phyloP scores from a whole-genome alignment of 2,797 vertebrate genomes.

The Melanotaenia trifasciata region DNA sequence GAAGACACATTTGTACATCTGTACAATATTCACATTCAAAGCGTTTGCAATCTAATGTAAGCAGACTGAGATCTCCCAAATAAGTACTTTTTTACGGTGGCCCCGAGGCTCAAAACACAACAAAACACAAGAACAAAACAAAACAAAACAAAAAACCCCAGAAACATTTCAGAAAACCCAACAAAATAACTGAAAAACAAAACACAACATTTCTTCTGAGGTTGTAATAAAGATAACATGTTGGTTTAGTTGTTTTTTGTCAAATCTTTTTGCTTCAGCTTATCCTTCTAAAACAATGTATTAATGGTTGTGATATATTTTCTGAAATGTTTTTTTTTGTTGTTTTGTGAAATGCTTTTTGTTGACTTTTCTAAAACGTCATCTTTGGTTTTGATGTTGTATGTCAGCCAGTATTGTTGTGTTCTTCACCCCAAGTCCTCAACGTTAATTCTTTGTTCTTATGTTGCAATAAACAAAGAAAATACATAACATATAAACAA shows the following conservation, averaged over 20 bases:
- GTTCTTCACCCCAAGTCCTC: neutral
- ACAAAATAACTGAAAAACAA: neutral
- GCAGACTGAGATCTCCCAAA: slow-evolving; percentile 21
- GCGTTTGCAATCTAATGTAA: slow-evolving; percentile 41
- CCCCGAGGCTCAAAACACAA: neutral
- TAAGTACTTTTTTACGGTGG: neutral
- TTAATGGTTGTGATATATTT: neutral
- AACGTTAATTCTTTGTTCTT: slow-evolving; percentile 14
- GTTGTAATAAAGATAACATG: neutral
- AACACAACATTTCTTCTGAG: neutral
- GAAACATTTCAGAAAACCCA: neutral
- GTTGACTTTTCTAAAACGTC: neutral
- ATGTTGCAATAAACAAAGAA: slow-evolving; percentile 36
- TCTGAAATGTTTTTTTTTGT: neutral
- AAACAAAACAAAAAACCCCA: neutral
- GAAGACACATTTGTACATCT: slow-evolving; percentile 49
- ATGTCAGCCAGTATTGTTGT: neutral
- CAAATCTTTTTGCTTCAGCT: neutral
- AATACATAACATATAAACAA: slow-evolving; percentile 39
- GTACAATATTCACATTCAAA: slow-evolving; percentile 61
- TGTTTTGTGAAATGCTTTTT: neutral
- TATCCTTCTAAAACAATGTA: neutral
- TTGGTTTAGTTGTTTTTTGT: neutral
- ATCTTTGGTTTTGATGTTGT: neutral
- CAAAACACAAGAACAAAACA: neutral